Conservation (phyloP, 2,113 vertebrate species). For the Aegypius monachus region DNA sequence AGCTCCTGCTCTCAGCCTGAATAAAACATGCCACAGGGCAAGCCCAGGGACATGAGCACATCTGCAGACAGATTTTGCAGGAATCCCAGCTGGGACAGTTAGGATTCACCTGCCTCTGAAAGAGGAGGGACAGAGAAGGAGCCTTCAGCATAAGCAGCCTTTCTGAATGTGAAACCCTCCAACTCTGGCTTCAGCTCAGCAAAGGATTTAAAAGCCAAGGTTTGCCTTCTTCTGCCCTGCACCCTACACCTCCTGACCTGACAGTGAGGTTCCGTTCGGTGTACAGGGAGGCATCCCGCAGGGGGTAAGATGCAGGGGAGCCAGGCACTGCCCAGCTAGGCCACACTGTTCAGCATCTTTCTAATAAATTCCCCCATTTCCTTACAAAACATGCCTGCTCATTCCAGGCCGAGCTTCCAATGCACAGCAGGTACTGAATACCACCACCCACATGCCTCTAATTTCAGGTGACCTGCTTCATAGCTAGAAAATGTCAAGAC, state of each 20-base stretch:
- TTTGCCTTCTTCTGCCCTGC: neutral
- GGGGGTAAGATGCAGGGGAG: neutral
- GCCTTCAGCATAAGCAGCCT: neutral
- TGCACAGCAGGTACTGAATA: neutral
- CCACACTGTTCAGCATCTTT: neutral
- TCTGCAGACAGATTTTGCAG: neutral
- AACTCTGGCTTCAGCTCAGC: neutral
- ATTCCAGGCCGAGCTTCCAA: neutral
- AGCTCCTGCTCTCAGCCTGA: neutral
- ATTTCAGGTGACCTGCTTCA: conserved; percentile 53
- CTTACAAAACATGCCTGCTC: neutral
- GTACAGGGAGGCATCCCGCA: neutral
- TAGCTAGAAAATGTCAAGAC: conserved; percentile 23
- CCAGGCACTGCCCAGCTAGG: neutral
- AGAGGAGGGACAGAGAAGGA: neutral
- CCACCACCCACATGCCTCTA: conserved; percentile 18
- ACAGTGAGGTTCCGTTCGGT: rapidly evolving
- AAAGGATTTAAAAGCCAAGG: neutral
- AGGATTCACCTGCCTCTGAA: neutral
- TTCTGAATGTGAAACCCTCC: neutral
- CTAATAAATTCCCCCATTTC: neutral
- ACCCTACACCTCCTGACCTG: neutral
- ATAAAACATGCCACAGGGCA: neutral
- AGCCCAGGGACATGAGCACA: neutral
- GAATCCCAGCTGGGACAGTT: neutral